Conservation (phyloP, 2,888 invertebrate species). For the Orthosia cruda region DNA sequence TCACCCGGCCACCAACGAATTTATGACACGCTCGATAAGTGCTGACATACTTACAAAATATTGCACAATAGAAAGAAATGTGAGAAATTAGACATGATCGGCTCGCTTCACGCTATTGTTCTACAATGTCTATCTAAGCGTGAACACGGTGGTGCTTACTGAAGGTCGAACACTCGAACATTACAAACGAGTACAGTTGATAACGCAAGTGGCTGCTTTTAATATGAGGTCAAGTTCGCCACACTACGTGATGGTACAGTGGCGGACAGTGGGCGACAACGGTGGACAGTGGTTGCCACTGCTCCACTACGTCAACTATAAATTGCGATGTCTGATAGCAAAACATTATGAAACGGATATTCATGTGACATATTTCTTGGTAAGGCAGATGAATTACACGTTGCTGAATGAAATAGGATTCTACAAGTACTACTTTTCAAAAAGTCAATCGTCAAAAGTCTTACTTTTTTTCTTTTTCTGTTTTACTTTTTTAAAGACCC, state of each 20-base stretch:
- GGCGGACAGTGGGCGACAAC: background rate
- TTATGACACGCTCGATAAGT: constrained; percentile 9
- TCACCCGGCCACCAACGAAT: constrained; percentile 15
- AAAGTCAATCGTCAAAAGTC: too few species aligned
- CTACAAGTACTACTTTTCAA: too few species aligned
- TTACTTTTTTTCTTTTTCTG: too few species aligned
- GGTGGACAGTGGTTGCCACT: background rate
- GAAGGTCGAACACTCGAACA: background rate
- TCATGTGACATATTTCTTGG: background rate
- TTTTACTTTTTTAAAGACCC: background rate
- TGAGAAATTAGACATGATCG: constrained; percentile 3
- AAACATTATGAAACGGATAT: background rate
- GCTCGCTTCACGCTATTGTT: constrained; percentile 26
- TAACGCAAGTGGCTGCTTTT: constrained; percentile 9
- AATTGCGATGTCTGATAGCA: background rate
- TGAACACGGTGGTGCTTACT: background rate
- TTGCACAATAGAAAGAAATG: constrained; percentile 8
- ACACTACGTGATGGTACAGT: background rate
- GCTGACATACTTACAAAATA: constrained; percentile 25
- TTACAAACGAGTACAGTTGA: constrained; percentile 6
- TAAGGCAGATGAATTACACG: background rate
- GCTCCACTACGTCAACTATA: background rate
- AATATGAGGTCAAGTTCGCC: constrained; percentile 17
- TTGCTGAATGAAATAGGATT: background rate
- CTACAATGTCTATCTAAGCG: constrained; percentile 1